Base-by-base conservation (phyloP, 2,888 invertebrate species). In the Aleiodes testaceus region DNA sequence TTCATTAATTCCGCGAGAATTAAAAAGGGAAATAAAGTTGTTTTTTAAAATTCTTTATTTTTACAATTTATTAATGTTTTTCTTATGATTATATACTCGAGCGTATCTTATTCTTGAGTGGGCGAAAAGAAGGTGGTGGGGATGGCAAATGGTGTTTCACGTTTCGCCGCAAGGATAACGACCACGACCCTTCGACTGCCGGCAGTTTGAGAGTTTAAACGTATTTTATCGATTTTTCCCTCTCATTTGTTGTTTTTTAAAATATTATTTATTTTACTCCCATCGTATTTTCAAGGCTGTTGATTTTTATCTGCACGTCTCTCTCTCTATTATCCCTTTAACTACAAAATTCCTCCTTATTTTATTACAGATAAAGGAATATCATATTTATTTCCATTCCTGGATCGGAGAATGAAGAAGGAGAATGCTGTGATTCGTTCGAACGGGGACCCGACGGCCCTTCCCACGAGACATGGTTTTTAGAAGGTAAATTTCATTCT, bases 391-490 rank as follows among this genome's bases (percentile, higher is more conserved):
- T 75, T 67, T 61, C 64, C 69, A 74, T 67, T 59, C 65, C 70
- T 74, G 72, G 61, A 70, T n/a, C 55, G 70, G 78, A 82, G 75
- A 79, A 86, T 87, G 86, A 84, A 78, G 79, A 84, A 78, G 79
- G 79, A 82, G 79, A 77, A 73, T 75, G 77, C 73, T 74, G 74
- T 78, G 78, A 75, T 75, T 74, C 74, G 78, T 74, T 79, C 81
- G 79, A 81, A 78, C 79, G 81, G 80, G 81, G 83, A 84, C 81
- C 81, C 78, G 79, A 76, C 79, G 84, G 84, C 83, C 85, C 84
- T 80, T 79, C 77, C 80, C 80, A 80, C 81, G 78, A 85, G 84
- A 83, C 79, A 87, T 86, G 86, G 82, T 86, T 84, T 86, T 87
- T 87, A 87, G 87, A 86, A 86, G 87, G 86, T 87, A 81, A 36